phyloP scores from a whole-genome alignment of 2,113 vertebrate genomes.

The Macrotus californicus region DNA sequence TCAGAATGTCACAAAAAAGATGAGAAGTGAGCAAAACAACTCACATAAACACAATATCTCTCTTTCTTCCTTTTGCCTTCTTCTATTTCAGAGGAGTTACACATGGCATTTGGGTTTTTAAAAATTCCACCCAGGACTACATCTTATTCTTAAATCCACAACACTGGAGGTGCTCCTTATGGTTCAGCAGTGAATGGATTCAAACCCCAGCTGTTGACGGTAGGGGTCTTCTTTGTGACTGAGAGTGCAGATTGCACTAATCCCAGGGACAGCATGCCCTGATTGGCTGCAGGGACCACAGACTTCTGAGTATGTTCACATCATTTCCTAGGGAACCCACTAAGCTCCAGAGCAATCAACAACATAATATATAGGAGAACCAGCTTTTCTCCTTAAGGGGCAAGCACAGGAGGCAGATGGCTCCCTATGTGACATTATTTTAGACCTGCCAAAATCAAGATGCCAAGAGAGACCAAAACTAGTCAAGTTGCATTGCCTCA shows the following conservation, averaged over 20 bases:
- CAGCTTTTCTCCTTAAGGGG: not conserved
- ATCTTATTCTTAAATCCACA: not conserved
- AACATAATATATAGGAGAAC: not conserved
- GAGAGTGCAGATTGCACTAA: not conserved
- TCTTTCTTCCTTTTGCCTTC: not conserved
- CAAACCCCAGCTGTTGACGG: not conserved
- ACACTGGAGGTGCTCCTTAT: not conserved
- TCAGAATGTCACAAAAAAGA: slow-evolving; percentile 14
- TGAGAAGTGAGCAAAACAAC: not conserved
- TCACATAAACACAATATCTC: slow-evolving; percentile 1
- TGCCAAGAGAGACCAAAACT: not conserved
- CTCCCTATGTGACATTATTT: not conserved
- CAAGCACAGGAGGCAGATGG: slow-evolving; percentile 8
- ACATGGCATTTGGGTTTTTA: not conserved
- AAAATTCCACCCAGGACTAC: not conserved
- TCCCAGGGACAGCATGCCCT: not conserved
- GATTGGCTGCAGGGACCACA: not conserved
- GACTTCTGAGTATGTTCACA: not conserved
- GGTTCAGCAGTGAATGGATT: not conserved
- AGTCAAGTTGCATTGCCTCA: not conserved
- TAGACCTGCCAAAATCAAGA: slow-evolving; percentile 6
- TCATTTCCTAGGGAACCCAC: not conserved
- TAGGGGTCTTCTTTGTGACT: not conserved
- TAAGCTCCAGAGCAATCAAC: not conserved
- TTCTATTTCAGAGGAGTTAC: slow-evolving; percentile 3